These are phyloP conservation scores for Sicus ferrugineus DNA, from an alignment of 2,888 invertebrate species.

Conservation along the genomic window DNA sequence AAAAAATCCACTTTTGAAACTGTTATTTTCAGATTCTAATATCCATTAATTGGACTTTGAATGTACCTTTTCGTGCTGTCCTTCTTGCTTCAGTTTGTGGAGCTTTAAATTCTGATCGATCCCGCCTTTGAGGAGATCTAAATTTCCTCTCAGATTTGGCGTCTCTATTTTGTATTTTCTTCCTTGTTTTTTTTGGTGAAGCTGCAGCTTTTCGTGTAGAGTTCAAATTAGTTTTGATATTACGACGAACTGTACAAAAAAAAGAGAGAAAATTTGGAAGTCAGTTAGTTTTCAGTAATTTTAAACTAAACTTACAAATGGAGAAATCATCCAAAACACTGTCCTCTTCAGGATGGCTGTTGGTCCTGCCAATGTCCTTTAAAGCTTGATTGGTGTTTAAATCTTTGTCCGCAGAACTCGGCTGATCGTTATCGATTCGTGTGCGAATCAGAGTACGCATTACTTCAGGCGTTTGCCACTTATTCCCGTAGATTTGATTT, in stretches of 20 bases:
- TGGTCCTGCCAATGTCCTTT: neutral
- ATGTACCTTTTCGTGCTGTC: conserved; percentile 7
- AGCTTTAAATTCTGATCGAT: conserved; percentile 15
- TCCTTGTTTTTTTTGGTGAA: conserved; percentile 10
- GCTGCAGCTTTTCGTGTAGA: conserved; percentile 53
- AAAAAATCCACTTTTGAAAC: too few species aligned
- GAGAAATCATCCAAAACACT: conserved; percentile 55
- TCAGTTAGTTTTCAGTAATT: too few species aligned
- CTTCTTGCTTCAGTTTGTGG: conserved; percentile 40
- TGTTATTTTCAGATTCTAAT: too few species aligned
- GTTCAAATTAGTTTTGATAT: conserved; percentile 54
- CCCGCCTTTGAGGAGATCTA: neutral
- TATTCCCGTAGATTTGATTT: conserved; percentile 58
- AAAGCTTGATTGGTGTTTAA: neutral
- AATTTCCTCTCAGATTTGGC: neutral
- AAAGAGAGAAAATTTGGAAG: neutral
- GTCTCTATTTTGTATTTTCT: neutral
- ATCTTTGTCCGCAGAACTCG: neutral
- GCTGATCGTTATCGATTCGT: conserved; percentile 35
- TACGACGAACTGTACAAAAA: conserved; percentile 47
- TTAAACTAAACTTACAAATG: conserved; percentile 51
- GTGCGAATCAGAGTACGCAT: conserved; percentile 55
- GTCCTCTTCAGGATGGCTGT: conserved; percentile 43
- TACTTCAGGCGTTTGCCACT: conserved; percentile 62
- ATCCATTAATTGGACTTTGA: too few species aligned